These are phyloP conservation scores for Corythornis cristatus DNA, from an alignment of 2,113 vertebrate genomes.

Conservation along the genomic window DNA sequence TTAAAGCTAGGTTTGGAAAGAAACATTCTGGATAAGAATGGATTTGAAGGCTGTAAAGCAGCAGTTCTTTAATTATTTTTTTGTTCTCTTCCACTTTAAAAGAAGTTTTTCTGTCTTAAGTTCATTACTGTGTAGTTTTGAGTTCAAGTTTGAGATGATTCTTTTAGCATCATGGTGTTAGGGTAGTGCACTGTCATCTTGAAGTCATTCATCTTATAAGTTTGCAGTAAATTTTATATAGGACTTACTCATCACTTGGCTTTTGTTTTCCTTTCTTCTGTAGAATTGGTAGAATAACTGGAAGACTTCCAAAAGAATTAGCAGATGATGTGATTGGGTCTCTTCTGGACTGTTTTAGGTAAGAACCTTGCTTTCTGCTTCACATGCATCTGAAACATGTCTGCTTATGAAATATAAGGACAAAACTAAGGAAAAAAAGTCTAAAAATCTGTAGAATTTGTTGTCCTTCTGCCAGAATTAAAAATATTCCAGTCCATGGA, in stretches of 20 bases:
- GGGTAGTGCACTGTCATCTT: not conserved
- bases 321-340: constrained; percentile 96
- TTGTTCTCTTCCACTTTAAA: not conserved
- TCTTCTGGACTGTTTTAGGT: constrained; percentile 95
- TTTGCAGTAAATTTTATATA: not conserved
- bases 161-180: not conserved
- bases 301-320: constrained; percentile 90
- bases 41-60: not conserved
- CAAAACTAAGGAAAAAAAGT: not conserved
- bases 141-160: not conserved
- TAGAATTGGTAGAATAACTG: constrained; percentile 93
- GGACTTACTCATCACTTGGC: not conserved
- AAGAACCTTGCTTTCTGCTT: not conserved
- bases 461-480: not conserved
- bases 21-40: not conserved
- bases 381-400: not conserved
- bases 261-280: not conserved
- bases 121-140: not conserved
- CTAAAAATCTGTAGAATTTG: not conserved
- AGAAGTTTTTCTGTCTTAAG: not conserved
- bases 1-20: not conserved
- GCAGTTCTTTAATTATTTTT: not conserved
- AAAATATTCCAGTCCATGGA: not conserved
- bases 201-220: not conserved
- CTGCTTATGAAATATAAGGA: not conserved